A percentile compares a stretch with the other conserved stretches of the same genome.
Conservation (phyloP, 2,113 vertebrate genomes). For the Myotis yumanensis region DNA sequence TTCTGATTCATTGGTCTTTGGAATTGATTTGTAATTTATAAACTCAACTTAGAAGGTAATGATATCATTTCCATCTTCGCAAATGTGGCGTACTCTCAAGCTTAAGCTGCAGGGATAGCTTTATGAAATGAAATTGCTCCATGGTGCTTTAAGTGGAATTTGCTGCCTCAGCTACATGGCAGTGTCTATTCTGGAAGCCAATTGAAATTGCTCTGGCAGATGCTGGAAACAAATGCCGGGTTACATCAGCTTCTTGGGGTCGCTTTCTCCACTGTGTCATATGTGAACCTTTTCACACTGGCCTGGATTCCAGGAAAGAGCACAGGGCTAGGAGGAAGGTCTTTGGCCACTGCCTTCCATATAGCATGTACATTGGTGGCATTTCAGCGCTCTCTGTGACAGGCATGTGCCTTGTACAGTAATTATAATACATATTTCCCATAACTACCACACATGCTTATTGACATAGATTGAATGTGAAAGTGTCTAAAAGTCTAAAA, state of each 20-base stretch:
- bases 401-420: background rate
- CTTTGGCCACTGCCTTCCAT: background rate
- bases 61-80: constrained; percentile 58
- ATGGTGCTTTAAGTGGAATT: constrained; percentile 23
- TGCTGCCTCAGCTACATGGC: background rate
- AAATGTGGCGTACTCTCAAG: constrained; percentile 38
- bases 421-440: background rate
- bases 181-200: constrained; percentile 65
- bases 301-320: constrained; percentile 10
- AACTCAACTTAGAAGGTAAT: constrained; percentile 66
- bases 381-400: background rate
- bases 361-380: background rate
- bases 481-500: constrained; percentile 7
- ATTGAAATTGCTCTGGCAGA: constrained; percentile 72
- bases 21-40: constrained; percentile 68
- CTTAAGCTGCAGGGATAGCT: constrained; percentile 29
- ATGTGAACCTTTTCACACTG: background rate
- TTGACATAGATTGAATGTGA: background rate
- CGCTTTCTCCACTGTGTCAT: constrained; percentile 48
- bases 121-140: constrained; percentile 53
- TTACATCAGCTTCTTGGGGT: constrained; percentile 45
- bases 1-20: constrained; percentile 60
- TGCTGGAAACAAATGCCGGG: constrained; percentile 61
- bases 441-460: background rate
- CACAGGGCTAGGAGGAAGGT: background rate